Conservation (phyloP, 2,113 vertebrate genomes). For the Gasterosteus aculeatus region DNA sequence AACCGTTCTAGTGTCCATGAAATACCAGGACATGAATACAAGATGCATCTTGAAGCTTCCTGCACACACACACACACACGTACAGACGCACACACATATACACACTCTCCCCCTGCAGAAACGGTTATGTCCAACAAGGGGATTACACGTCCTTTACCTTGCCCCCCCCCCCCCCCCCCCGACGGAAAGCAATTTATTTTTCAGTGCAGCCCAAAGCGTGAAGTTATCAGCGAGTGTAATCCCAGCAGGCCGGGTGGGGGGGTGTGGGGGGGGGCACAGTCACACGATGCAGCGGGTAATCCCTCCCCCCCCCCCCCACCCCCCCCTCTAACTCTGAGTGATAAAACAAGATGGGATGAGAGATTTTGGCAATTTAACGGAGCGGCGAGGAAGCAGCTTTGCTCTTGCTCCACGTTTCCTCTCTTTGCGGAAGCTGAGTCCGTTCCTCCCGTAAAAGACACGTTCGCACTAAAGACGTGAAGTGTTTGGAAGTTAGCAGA, state of each 20-base stretch:
- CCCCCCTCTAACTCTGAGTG: neutral
- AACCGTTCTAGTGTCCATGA: too few relatives aligned
- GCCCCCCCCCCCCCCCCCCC: conserved; percentile 40
- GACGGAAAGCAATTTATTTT: conserved; percentile 70
- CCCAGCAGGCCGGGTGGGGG: conserved; percentile 47
- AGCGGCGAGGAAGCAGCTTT: conserved; percentile 31
- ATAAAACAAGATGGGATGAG: conserved; percentile 37
- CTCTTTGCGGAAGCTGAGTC: too few relatives aligned
- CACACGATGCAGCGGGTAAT: conserved; percentile 48
- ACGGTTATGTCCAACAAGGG: conserved; percentile 46
- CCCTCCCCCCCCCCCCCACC: neutral
- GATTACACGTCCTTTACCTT: conserved; percentile 66
- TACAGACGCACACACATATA: neutral
- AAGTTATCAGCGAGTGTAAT: conserved; percentile 68
- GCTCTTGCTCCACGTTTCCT: too few relatives aligned
- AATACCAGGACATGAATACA: neutral
- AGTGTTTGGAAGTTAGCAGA: too few relatives aligned
- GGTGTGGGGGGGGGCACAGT: conserved; percentile 39
- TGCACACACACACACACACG: neutral
- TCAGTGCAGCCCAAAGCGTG: conserved; percentile 38
- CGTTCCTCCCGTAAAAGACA: too few relatives aligned
- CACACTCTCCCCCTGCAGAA: neutral
- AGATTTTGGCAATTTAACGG: conserved; percentile 39
- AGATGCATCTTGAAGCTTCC: neutral
- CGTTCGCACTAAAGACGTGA: neutral